Conservation (phyloP, 2,113 vertebrate genomes). For the Anguilla japonica region DNA sequence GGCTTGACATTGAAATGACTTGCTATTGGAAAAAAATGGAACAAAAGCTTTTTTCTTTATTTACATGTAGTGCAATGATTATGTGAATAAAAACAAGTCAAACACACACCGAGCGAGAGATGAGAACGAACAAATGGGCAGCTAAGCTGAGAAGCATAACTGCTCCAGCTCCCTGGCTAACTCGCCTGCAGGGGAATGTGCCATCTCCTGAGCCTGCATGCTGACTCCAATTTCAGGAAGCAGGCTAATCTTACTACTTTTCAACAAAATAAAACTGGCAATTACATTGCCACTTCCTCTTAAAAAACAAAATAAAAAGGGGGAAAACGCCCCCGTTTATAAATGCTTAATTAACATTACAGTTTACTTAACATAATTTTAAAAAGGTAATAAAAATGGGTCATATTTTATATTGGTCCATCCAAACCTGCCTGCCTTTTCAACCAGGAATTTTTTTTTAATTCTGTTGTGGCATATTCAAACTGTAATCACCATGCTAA, state of each 20-base stretch:
- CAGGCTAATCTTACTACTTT: background rate
- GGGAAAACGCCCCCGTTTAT: background rate
- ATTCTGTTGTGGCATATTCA: conserved; percentile 69
- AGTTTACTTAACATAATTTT: no score
- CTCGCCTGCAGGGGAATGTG: background rate
- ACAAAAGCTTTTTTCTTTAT: conserved; percentile 49
- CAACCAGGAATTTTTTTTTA: conserved; percentile 74
- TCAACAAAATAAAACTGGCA: conserved; percentile 22
- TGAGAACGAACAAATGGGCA: background rate
- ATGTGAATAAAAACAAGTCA: conserved; percentile 18
- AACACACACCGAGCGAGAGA: background rate
- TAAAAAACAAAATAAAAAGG: background rate
- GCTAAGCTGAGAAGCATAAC: no score
- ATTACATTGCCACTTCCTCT: conserved; percentile 43
- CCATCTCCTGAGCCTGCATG: background rate
- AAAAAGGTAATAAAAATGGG: conserved; percentile 44
- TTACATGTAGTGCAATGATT: conserved; percentile 72
- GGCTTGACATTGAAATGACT: background rate
- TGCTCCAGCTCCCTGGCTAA: background rate
- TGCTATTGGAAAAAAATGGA: background rate
- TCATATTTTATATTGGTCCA: conserved; percentile 76
- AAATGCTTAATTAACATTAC: no score
- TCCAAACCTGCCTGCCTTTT: conserved; percentile 78
- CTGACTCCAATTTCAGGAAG: background rate
- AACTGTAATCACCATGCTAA: conserved; percentile 82